phyloP scores from a whole-genome alignment of 2,113 vertebrate genomes.

The Diadophis punctatus region DNA sequence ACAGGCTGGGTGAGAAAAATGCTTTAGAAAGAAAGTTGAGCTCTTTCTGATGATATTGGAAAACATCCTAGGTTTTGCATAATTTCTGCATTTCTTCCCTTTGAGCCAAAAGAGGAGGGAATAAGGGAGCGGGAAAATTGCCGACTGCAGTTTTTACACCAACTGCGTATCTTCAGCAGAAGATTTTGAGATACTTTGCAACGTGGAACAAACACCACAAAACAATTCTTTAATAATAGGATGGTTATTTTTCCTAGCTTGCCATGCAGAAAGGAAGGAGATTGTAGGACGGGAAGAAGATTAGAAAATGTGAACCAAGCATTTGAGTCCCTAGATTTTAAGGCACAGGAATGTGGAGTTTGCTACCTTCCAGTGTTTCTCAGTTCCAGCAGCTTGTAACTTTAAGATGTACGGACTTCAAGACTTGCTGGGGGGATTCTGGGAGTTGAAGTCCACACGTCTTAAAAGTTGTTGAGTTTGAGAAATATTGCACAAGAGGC shows the following conservation, averaged over 20 bases:
- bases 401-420: background rate
- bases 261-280: background rate
- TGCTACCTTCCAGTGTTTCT: background rate
- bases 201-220: slow-evolving; percentile 48
- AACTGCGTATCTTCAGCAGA: background rate
- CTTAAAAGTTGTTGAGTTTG: background rate
- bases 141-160: background rate
- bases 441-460: background rate
- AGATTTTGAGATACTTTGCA: slow-evolving; percentile 1
- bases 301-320: background rate
- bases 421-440: background rate
- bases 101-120: background rate
- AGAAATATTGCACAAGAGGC: background rate
- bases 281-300: background rate
- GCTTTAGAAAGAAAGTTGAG: background rate
- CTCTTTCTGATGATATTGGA: background rate
- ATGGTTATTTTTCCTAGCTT: background rate
- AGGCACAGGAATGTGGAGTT: background rate
- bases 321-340: background rate
- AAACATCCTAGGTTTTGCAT: background rate
- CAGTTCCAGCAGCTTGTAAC: background rate
- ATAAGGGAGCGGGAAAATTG: background rate
- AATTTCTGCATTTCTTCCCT: background rate
- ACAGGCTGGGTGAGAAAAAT: background rate
- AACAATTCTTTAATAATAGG: slow-evolving; percentile 6